phyloP scores from a whole-genome alignment of 2,113 vertebrate genomes.

The Poecile atricapillus region DNA sequence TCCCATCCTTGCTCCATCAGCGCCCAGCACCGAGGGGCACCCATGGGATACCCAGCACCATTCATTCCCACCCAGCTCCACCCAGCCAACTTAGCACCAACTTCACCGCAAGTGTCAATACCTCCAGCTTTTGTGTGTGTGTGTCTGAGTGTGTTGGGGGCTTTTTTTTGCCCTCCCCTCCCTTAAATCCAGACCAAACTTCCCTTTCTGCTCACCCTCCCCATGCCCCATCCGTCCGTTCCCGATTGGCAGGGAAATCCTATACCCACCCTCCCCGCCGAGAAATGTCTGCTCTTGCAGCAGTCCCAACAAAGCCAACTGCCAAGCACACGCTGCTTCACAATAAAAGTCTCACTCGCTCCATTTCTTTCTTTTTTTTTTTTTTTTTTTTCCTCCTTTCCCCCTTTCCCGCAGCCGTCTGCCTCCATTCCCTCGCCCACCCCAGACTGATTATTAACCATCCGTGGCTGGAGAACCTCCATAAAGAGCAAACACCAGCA shows the following conservation, averaged over 20 bases:
- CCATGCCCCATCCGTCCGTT: slow-evolving; percentile 58
- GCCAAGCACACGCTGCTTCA: slow-evolving; percentile 69
- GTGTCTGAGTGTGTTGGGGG: neutral
- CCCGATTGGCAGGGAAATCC: slow-evolving; percentile 75
- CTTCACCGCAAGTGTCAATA: slow-evolving; percentile 48
- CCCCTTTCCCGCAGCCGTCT: slow-evolving; percentile 14
- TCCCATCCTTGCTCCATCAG: neutral
- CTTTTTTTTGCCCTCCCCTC: neutral
- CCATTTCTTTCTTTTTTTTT: neutral
- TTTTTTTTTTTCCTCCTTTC: neutral
- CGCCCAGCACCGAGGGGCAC: neutral
- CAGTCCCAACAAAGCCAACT: slow-evolving; percentile 79
- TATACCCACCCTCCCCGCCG: slow-evolving; percentile 73
- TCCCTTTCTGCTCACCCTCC: slow-evolving; percentile 57
- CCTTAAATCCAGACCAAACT: slow-evolving; percentile 58
- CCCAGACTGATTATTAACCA: slow-evolving; percentile 49
- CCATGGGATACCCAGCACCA: neutral
- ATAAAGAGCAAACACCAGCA: neutral
- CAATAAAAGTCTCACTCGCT: slow-evolving; percentile 71
- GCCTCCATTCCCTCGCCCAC: slow-evolving; percentile 27
- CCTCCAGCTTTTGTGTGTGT: slow-evolving; percentile 36
- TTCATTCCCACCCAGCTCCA: slow-evolving; percentile 33
- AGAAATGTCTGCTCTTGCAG: slow-evolving; percentile 75
- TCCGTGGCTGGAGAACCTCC: slow-evolving; percentile 12
- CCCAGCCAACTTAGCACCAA: slow-evolving; percentile 41